Evolutionary conservation across 2,113 vertebrate species (phyloP).

Genomic region (Rallus limicola): DNA sequence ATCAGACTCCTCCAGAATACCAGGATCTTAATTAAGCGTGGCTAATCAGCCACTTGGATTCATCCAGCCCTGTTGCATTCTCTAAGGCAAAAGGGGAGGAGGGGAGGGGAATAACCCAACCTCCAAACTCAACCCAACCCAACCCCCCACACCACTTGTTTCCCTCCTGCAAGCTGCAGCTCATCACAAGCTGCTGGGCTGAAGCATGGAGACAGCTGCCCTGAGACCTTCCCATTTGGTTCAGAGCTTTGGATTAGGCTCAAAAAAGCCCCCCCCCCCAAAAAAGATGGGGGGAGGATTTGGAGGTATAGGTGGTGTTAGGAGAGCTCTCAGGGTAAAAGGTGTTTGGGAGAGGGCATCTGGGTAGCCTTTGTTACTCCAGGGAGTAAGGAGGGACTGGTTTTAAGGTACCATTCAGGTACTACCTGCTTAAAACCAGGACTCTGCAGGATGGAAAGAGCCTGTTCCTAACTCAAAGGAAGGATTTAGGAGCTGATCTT

Average conservation of each 20-base stretch:
- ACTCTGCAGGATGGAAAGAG: neutral
- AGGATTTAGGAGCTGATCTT: neutral
- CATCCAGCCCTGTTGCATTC: neutral
- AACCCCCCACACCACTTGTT: neutral
- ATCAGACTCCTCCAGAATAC: neutral
- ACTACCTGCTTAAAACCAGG: too few species aligned
- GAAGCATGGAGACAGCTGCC: neutral
- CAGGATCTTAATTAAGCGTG: neutral
- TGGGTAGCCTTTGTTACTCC: neutral
- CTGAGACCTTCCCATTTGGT: neutral
- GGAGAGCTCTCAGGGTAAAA: neutral
- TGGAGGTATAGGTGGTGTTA: neutral
- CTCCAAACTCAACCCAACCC: neutral
- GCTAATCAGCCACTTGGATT: slow-evolving; percentile 27
- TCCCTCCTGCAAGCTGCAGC: neutral
- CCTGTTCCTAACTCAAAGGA: neutral
- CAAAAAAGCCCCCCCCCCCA: too few species aligned
- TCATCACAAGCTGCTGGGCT: neutral
- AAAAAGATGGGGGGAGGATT: neutral
- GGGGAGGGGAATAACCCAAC: too few species aligned
- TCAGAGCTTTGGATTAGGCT: neutral
- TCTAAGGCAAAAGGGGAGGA: neutral
- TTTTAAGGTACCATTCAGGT: too few species aligned
- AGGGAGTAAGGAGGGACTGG: neutral
- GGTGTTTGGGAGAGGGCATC: neutral